Percentiles rank a stretch among this genome's conserved stretches.
Conservation (phyloP, 2,888 invertebrate species). For the Agrochola lota region DNA sequence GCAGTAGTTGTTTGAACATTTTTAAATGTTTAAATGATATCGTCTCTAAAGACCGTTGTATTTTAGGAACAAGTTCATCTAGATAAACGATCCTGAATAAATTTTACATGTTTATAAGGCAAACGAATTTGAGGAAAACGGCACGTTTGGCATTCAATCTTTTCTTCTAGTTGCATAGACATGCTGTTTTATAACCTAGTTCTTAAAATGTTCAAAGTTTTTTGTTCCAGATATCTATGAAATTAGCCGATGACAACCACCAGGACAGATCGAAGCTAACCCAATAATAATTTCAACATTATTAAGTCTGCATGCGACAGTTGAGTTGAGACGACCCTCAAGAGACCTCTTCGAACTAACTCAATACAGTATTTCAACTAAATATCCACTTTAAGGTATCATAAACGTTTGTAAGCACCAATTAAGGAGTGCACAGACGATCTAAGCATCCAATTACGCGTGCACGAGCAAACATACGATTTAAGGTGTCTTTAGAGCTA, state of each 20-base stretch:
- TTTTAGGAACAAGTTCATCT: not conserved
- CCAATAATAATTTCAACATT: not conserved
- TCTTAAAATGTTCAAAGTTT: not conserved
- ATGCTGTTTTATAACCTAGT: not conserved
- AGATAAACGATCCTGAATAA: not conserved
- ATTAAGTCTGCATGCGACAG: slow-evolving; percentile 1
- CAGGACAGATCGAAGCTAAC: not conserved
- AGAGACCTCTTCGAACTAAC: slow-evolving; percentile 25
- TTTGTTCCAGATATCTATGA: not conserved
- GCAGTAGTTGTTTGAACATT: not conserved
- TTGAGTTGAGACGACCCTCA: slow-evolving; percentile 6
- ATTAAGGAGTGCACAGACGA: slow-evolving; percentile 44
- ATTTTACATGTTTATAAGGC: not conserved
- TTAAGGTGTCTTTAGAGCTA: slow-evolving; percentile 1
- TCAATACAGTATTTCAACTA: slow-evolving; percentile 36
- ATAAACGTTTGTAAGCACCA: slow-evolving; percentile 45
- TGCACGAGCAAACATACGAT: slow-evolving; percentile 30
- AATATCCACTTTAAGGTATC: slow-evolving; percentile 41
- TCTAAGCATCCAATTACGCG: slow-evolving; percentile 28
- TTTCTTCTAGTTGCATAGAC: not conserved
- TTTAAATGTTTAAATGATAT: slow-evolving; percentile 20
- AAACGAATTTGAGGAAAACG: not conserved
- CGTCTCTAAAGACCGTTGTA: not conserved
- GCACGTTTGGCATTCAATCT: not conserved
- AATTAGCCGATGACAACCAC: not conserved